phyloP scores from a whole-genome alignment of 2,113 vertebrate genomes.

The Lonchura striata region DNA sequence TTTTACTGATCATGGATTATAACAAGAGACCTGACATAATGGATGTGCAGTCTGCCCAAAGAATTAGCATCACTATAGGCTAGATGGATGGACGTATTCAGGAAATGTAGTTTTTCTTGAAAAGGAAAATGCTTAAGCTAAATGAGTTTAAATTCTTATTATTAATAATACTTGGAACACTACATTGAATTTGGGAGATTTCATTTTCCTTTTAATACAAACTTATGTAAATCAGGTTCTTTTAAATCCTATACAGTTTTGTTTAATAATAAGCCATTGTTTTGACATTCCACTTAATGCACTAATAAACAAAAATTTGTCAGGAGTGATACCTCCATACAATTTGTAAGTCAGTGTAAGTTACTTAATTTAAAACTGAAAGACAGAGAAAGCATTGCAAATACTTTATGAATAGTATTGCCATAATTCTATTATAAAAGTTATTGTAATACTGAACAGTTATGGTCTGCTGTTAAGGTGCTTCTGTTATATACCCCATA shows the following conservation, averaged over 20 bases:
- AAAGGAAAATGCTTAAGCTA: slow-evolving; percentile 29
- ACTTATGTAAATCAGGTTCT: background rate
- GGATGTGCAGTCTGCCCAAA: slow-evolving; percentile 16
- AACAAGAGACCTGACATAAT: slow-evolving; percentile 39
- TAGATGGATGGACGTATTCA: slow-evolving; percentile 7
- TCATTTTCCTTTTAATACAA: slow-evolving; percentile 3
- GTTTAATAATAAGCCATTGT: background rate
- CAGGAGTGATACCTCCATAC: background rate
- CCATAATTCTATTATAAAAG: slow-evolving; percentile 49
- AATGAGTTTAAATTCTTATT: slow-evolving; percentile 35
- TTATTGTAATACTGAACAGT: slow-evolving; percentile 40
- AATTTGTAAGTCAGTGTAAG: background rate
- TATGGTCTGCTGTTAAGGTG: slow-evolving; percentile 79
- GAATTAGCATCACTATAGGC: slow-evolving; percentile 42
- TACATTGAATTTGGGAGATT: background rate
- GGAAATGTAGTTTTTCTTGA: slow-evolving; percentile 22
- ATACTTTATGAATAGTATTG: slow-evolving; percentile 27
- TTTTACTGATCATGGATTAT: slow-evolving; percentile 51
- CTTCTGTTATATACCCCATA: slow-evolving; percentile 83
- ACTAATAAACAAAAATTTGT: slow-evolving; percentile 2
- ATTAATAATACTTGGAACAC: slow-evolving; percentile 24
- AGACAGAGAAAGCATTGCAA: slow-evolving; percentile 21
- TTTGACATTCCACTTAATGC: background rate
- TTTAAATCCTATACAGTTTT: background rate
- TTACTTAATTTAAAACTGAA: slow-evolving; percentile 33